These are phyloP conservation scores for Pollenia labialis DNA, from an alignment of 2,888 invertebrate species.

Conservation along the genomic window DNA sequence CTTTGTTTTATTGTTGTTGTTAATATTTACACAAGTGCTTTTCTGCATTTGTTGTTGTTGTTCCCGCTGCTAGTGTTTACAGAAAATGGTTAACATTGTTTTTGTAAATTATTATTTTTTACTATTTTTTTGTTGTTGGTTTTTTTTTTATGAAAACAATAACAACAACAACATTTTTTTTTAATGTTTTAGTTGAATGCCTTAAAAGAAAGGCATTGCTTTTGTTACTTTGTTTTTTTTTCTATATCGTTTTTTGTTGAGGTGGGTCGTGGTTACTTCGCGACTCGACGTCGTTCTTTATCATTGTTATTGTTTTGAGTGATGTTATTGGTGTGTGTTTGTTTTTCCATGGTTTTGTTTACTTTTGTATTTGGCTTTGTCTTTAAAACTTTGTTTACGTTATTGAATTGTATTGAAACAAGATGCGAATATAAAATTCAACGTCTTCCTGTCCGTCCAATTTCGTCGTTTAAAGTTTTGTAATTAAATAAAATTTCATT, in stretches of 20 bases:
- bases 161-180: constrained; percentile 35
- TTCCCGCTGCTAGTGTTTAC: constrained; percentile 6
- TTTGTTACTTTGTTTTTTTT: constrained; percentile 10
- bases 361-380: constrained; percentile 24
- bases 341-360: background rate
- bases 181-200: constrained; percentile 55
- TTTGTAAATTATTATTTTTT: constrained; percentile 24
- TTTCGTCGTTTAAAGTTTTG: constrained; percentile 12
- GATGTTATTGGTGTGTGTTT: constrained; percentile 11
- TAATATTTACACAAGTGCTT: constrained; percentile 39
- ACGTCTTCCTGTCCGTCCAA: background rate
- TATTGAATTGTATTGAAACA: constrained; percentile 44
- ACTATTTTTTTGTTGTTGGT: constrained; percentile 14
- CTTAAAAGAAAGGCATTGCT: constrained; percentile 57
- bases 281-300: constrained; percentile 1
- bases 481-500: constrained; percentile 12
- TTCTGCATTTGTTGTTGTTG: constrained; percentile 23
- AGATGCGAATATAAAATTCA: constrained; percentile 35
- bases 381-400: constrained; percentile 16
- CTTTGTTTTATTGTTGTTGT: background rate
- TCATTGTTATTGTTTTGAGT: constrained; percentile 3
- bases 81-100: constrained; percentile 39
- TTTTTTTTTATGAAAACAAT: constrained; percentile 2
- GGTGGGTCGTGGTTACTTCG: constrained; percentile 59
- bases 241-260: constrained; percentile 35